A percentile compares a stretch with the other conserved stretches of the same genome.
Conservation (phyloP, 2,888 invertebrate genomes). For the Drosophila conformis region DNA sequence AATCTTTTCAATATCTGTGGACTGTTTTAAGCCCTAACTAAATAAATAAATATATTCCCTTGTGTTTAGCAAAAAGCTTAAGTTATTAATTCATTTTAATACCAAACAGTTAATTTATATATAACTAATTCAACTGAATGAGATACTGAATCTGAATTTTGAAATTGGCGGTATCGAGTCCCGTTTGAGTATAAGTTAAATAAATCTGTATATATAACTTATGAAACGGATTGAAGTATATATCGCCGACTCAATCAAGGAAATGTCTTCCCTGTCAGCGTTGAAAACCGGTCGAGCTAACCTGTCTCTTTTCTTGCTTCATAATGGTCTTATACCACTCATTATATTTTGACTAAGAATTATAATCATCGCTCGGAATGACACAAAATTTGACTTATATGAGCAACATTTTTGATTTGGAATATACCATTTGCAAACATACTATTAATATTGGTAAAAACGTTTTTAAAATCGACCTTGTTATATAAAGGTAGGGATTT, state of each 20-base stretch:
- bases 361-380: neutral
- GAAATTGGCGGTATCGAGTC: neutral
- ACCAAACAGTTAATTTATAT: neutral
- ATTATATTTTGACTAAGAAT: neutral
- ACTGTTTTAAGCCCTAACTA: neutral
- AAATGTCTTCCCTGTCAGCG: neutral
- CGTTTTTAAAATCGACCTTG: neutral
- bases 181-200: neutral
- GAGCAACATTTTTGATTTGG: neutral
- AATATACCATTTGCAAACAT: neutral
- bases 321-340: neutral
- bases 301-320: neutral
- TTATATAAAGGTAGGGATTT: neutral
- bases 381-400: neutral
- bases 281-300: fast-evolving
- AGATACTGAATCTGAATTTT: neutral
- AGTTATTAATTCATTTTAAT: neutral
- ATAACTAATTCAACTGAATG: neutral
- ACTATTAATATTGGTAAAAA: neutral
- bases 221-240: neutral
- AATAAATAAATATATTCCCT: neutral
- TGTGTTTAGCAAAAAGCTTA: neutral
- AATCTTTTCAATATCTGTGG: neutral
- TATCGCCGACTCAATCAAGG: neutral
- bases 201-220: neutral